Percentiles rank a stretch among this genome's conserved stretches.
Conservation (phyloP, 2,797 vertebrate species). For the Tinamus major region DNA sequence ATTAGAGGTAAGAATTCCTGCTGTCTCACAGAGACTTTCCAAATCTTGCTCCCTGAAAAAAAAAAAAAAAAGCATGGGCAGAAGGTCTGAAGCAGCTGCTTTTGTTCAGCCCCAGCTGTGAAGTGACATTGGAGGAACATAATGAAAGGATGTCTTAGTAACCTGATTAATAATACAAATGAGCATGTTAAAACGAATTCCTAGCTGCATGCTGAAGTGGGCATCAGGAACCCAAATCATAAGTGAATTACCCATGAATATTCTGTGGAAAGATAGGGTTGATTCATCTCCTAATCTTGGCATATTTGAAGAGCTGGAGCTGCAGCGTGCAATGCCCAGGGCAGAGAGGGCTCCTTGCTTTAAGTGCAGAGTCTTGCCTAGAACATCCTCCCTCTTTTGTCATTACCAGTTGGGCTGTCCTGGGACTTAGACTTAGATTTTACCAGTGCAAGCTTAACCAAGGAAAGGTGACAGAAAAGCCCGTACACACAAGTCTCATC, state of each 20-base stretch:
- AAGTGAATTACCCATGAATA: conserved; percentile 3
- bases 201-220: not conserved
- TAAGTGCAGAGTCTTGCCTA: not conserved
- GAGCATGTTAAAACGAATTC: not conserved
- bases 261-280: not conserved
- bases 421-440: not conserved
- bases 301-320: conserved; percentile 15
- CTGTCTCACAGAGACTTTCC: not conserved
- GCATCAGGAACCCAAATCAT: not conserved
- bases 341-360: not conserved
- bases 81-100: not conserved
- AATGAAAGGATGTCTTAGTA: not conserved
- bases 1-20: not conserved
- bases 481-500: fast-evolving
- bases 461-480: not conserved
- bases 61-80: not conserved
- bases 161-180: not conserved
- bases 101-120: not conserved
- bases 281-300: not conserved
- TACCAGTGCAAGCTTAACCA: not conserved
- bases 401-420: not conserved
- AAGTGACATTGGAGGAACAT: not conserved
- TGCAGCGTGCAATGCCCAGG: not conserved
- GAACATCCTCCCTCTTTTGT: not conserved
- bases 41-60: not conserved